phyloP scores from a whole-genome alignment of 2,888 invertebrate genomes.

The Aspidiotus destructor region DNA sequence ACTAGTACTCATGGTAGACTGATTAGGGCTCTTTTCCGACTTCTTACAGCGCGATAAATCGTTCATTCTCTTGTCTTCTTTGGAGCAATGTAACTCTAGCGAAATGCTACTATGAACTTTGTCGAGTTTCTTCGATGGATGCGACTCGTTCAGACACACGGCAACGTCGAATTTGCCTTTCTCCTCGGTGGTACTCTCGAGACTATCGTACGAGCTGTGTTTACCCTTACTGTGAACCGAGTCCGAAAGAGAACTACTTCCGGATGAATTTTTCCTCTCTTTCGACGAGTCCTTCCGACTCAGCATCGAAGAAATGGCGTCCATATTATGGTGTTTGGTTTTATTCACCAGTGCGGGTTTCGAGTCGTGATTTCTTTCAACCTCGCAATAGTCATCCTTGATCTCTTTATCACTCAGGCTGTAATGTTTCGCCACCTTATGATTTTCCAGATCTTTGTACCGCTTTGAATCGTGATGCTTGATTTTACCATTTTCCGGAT shows the following conservation, averaged over 20 bases:
- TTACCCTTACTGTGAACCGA: constrained; percentile 19
- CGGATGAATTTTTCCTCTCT: constrained; percentile 35
- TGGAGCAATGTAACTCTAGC: constrained; percentile 37
- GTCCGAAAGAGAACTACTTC: constrained; percentile 34
- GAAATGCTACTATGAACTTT: constrained; percentile 45
- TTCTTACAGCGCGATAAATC: constrained; percentile 4
- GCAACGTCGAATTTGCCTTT: constrained; percentile 11
- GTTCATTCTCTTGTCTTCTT: constrained; percentile 17
- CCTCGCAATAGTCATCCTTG: constrained; percentile 9
- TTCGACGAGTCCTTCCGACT: constrained; percentile 16
- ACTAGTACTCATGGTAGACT: no score
- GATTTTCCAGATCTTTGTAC: constrained; percentile 37
- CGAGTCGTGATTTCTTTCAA: constrained; percentile 45
- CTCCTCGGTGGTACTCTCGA: constrained; percentile 16
- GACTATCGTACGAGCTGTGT: constrained; percentile 17
- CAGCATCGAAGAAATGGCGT: neutral
- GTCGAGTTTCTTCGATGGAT: constrained; percentile 24
- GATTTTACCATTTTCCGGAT: constrained; percentile 39
- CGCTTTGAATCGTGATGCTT: constrained; percentile 40
- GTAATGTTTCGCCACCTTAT: constrained; percentile 34
- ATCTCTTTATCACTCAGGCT: constrained; percentile 36
- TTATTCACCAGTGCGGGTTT: constrained; percentile 50
- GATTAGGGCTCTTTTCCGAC: constrained; percentile 11
- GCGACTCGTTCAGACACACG: neutral
- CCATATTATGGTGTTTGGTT: constrained; percentile 44